These are phyloP conservation scores for Drosophila ironensis DNA, from an alignment of 1,140 invertebrate species.

Conservation along the genomic window DNA sequence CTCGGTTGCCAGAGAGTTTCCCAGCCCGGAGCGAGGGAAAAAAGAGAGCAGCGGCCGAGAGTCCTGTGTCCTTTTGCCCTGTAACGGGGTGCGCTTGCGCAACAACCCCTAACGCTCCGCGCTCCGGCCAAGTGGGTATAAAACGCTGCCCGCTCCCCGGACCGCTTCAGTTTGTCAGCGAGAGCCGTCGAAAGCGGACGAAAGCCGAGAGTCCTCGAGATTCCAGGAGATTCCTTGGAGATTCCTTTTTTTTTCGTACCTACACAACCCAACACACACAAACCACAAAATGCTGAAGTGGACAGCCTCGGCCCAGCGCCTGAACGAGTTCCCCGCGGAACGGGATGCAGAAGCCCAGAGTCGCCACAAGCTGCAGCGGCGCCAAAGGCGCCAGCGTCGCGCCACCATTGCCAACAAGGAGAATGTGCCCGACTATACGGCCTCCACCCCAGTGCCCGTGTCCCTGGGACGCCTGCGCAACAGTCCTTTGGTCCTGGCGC, in stretches of 20 bases:
- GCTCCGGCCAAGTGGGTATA: slow-evolving; percentile 37
- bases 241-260: slow-evolving; percentile 8
- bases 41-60: neutral
- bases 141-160: slow-evolving; percentile 44
- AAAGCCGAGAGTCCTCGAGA: neutral
- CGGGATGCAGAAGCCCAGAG: neutral
- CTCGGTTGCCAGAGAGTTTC: too few species aligned
- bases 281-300: slow-evolving; percentile 67
- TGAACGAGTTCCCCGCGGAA: slow-evolving; percentile 31
- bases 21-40: neutral
- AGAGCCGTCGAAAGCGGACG: slow-evolving; percentile 52
- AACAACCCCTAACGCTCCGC: slow-evolving; percentile 57
- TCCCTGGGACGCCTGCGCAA: slow-evolving; percentile 49
- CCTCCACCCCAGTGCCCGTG: slow-evolving; percentile 68
- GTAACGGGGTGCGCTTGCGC: slow-evolving; percentile 59
- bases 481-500: slow-evolving; percentile 68
- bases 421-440: slow-evolving; percentile 46
- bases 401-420: slow-evolving; percentile 60
- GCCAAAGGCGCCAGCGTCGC: slow-evolving; percentile 33
- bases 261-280: neutral
- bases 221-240: slow-evolving; percentile 7
- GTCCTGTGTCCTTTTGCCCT: slow-evolving; percentile 5
- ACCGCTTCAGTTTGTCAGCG: slow-evolving; percentile 79
- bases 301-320: slow-evolving; percentile 66
- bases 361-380: neutral